phyloP scores from a whole-genome alignment of 2,888 invertebrate species.

The Falcaria lacertinaria region DNA sequence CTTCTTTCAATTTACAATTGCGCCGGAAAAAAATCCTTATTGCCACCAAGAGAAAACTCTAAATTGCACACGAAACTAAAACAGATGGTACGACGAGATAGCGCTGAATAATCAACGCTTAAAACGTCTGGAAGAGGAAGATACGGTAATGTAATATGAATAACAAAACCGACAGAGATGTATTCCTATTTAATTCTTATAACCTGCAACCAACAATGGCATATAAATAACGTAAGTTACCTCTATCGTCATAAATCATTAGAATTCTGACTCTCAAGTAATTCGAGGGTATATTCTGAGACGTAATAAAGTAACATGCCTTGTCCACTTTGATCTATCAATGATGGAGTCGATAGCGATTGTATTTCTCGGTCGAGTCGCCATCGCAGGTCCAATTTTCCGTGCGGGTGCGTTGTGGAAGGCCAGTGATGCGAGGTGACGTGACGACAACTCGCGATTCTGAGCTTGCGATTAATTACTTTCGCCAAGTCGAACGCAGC shows the following conservation, averaged over 20 bases:
- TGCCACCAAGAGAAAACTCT: slow-evolving; percentile 31
- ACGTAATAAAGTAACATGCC: slow-evolving; percentile 1
- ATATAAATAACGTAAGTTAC: slow-evolving; percentile 56
- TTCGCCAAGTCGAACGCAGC: slow-evolving; percentile 55
- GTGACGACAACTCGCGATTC: slow-evolving; percentile 57
- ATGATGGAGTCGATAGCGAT: slow-evolving; percentile 28
- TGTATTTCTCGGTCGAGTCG: slow-evolving; percentile 58
- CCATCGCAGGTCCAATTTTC: slow-evolving; percentile 67
- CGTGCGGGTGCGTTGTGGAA: slow-evolving; percentile 51
- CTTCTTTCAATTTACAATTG: slow-evolving; percentile 37
- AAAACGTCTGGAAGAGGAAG: slow-evolving; percentile 79
- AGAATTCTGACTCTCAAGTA: slow-evolving; percentile 16
- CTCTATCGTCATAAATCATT: slow-evolving; percentile 43
- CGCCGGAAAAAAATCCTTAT: slow-evolving; percentile 54
- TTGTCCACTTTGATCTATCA: slow-evolving; percentile 23
- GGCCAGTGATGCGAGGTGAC: slow-evolving; percentile 66
- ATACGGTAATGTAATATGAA: slow-evolving; percentile 79
- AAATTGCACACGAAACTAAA: slow-evolving; percentile 30
- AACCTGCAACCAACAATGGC: slow-evolving; percentile 61
- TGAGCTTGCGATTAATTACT: slow-evolving; percentile 67
- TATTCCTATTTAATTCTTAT: slow-evolving; percentile 76
- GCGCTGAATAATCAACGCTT: slow-evolving; percentile 79
- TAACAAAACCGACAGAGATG: slow-evolving; percentile 76
- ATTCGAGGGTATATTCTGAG: slow-evolving; percentile 17
- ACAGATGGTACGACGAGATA: slow-evolving; percentile 73